Conservation (phyloP, 2,113 vertebrate species). For the Corydoras sp. region DNA sequence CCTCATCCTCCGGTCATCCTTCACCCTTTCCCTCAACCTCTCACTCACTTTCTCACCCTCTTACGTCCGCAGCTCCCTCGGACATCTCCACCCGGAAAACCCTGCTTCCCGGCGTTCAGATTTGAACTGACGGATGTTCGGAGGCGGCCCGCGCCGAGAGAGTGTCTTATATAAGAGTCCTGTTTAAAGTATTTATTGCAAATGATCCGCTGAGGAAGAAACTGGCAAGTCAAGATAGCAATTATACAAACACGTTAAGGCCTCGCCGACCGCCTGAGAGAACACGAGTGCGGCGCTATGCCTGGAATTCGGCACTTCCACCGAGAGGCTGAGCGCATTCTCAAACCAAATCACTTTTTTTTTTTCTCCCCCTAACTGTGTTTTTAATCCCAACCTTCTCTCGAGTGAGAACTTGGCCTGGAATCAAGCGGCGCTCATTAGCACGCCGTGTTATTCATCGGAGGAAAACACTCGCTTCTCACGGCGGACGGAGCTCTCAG, state of each 20-base stretch:
- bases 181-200: conserved; percentile 35
- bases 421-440: conserved; percentile 37
- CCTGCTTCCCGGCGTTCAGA: too few species aligned
- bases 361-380: conserved; percentile 15
- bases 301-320: conserved; percentile 28
- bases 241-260: conserved; percentile 46
- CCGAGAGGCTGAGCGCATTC: conserved; percentile 26
- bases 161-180: conserved; percentile 29
- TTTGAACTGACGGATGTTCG: too few species aligned
- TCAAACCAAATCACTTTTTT: conserved; percentile 21
- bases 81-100: too few species aligned
- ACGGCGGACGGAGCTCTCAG: conserved; percentile 38
- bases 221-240: conserved; percentile 55
- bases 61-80: too few species aligned
- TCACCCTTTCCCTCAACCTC: too few species aligned
- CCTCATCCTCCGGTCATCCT: too few species aligned
- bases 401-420: conserved; percentile 28
- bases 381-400: conserved; percentile 39
- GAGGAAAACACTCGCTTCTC: conserved; percentile 31
- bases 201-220: conserved; percentile 54
- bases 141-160: too few species aligned
- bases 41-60: too few species aligned
- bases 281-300: neutral
- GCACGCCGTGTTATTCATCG: conserved; percentile 20
- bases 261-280: conserved; percentile 18